Conservation (phyloP, 2,797 vertebrate species). For the Arctocebus calabarensis region DNA sequence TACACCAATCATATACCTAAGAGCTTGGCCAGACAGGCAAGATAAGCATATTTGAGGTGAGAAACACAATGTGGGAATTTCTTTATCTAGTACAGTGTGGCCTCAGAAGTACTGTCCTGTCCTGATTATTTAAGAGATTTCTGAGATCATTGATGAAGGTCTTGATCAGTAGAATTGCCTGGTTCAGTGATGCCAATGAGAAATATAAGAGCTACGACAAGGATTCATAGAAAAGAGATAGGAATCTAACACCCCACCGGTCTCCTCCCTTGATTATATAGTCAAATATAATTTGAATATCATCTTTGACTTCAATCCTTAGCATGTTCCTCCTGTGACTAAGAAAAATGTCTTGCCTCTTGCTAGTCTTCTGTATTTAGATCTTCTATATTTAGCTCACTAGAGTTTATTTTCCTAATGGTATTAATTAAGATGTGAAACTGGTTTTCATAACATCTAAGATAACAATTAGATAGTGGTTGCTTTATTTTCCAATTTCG, state of each 20-base stretch:
- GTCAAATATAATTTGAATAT: not conserved
- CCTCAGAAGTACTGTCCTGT: not conserved
- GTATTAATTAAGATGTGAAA: not conserved
- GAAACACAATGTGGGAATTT: conserved; percentile 32
- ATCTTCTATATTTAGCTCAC: not conserved
- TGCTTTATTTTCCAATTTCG: conserved; percentile 32
- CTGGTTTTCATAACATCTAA: not conserved
- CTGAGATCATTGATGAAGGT: not conserved
- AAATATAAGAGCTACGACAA: conserved; percentile 1
- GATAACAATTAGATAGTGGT: not conserved
- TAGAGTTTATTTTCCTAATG: conserved; percentile 30
- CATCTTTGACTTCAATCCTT: not conserved
- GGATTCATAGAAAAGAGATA: not conserved
- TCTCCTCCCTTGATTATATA: not conserved
- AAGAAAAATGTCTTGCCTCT: not conserved
- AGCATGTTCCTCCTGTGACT: not conserved
- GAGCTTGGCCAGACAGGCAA: not conserved
- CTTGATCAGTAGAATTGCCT: not conserved
- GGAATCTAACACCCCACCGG: not conserved
- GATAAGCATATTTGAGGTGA: conserved; percentile 24
- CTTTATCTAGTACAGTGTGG: not conserved
- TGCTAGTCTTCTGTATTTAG: not conserved
- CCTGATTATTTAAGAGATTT: conserved; percentile 39
- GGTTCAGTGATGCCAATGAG: not conserved
- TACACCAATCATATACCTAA: not conserved